Evolutionary conservation across 2,113 vertebrate genomes (phyloP).

Genomic region (Notiomystis cincta): DNA sequence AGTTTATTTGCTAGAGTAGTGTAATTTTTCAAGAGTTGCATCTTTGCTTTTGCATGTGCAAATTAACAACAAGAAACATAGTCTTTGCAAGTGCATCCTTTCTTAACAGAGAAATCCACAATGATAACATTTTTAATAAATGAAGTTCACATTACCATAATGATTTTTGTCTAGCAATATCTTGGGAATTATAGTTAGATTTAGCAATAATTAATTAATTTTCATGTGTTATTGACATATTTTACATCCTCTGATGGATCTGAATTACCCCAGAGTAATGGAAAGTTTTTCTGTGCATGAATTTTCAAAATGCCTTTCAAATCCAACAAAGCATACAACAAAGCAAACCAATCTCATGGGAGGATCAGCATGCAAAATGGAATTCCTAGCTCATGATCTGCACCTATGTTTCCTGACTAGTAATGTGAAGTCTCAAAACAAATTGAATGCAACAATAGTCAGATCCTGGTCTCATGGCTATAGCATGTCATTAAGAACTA

Average conservation of each 20-base stretch:
- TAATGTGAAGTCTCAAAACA: not conserved
- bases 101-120: not conserved
- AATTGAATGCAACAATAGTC: not conserved
- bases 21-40: not conserved
- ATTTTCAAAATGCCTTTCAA: not conserved
- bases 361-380: not conserved
- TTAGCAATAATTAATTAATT: slow-evolving; percentile 2
- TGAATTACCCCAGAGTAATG: not conserved
- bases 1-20: not conserved
- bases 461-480: not conserved
- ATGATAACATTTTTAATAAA: not conserved
- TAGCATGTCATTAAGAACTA: not conserved
- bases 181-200: not conserved
- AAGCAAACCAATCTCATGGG: not conserved
- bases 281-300: not conserved
- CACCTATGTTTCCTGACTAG: not conserved
- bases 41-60: not conserved
- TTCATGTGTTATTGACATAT: not conserved
- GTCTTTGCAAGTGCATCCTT: not conserved
- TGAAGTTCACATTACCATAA: not conserved
- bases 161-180: not conserved
- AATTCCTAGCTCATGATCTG: not conserved
- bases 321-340: not conserved
- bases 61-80: not conserved
- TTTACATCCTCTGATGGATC: not conserved